Evolutionary conservation across 2,888 invertebrate genomes (phyloP).

Genomic region (Synergus laeviventris): DNA sequence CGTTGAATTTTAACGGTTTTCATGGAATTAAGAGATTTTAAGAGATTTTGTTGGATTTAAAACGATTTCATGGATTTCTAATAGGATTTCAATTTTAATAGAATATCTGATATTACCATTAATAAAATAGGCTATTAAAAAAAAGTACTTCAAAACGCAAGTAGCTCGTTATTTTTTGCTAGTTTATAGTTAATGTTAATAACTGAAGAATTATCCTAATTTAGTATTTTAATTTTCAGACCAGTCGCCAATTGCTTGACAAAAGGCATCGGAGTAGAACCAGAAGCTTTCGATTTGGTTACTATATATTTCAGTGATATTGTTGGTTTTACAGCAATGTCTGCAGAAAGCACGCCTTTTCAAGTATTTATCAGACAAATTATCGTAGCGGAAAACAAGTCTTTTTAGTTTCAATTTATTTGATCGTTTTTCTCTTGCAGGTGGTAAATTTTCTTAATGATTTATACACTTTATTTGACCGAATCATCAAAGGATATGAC

Average conservation of each 20-base stretch:
- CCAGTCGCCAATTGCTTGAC: constrained; percentile 93
- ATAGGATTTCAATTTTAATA: no score
- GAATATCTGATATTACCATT: no score
- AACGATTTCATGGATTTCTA: no score
- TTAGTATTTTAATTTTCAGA: constrained; percentile 76
- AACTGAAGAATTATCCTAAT: no score
- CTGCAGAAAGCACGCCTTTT: constrained; percentile 94
- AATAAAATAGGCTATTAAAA: no score
- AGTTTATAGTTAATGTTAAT: no score
- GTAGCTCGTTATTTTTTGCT: no score
- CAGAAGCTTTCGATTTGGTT: constrained; percentile 94
- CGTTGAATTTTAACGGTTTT: no score
- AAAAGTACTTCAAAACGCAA: no score
- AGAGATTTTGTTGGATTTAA: no score
- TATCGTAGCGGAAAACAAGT: background rate
- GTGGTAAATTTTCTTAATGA: constrained; percentile 98
- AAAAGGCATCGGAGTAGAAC: constrained; percentile 92
- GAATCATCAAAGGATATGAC: constrained; percentile 96
- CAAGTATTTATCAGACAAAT: constrained; percentile 78
- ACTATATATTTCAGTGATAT: constrained; percentile 99
- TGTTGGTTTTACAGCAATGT: constrained; percentile 97
- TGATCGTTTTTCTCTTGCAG: constrained; percentile 72
- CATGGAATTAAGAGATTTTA: no score
- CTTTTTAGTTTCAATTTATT: background rate
- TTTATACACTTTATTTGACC: constrained; percentile 97